These are phyloP conservation scores for Philypnodon macrostomus DNA, from an alignment of 2,797 vertebrate genomes.

Conservation along the genomic window DNA sequence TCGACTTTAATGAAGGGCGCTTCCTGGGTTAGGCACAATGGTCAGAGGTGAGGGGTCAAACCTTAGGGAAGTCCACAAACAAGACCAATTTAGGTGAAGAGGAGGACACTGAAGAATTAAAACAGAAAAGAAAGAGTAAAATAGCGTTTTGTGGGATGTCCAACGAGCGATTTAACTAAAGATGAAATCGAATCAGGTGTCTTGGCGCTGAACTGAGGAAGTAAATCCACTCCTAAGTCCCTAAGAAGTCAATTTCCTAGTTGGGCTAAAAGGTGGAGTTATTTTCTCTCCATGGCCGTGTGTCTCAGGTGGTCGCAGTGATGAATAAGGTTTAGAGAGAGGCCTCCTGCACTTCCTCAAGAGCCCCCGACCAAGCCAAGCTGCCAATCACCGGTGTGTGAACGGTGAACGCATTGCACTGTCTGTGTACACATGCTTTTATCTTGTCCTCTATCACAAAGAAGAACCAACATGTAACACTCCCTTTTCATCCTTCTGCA, in stretches of 20 bases:
- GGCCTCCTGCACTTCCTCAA: constrained; percentile 53
- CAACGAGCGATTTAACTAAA: constrained; percentile 40
- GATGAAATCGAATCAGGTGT: constrained; percentile 61
- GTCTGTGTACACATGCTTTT: constrained; percentile 9
- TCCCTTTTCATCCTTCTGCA: too few relatives aligned
- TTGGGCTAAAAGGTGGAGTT: constrained; percentile 33
- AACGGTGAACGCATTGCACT: constrained; percentile 6
- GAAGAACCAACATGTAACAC: not conserved
- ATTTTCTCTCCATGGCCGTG: constrained; percentile 24
- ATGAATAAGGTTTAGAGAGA: constrained; percentile 59
- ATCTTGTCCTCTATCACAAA: constrained; percentile 27
- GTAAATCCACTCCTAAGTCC: constrained; percentile 59
- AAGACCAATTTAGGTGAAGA: constrained; percentile 45
- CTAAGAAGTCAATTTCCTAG: constrained; percentile 57
- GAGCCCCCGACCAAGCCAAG: constrained; percentile 34
- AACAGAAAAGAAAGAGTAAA: constrained; percentile 16
- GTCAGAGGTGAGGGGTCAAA: constrained; percentile 71
- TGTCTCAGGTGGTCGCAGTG: constrained; percentile 58
- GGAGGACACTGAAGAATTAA: constrained; percentile 34
- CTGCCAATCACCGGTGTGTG: constrained; percentile 44
- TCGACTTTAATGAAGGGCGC: constrained; percentile 69
- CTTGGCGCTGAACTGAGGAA: constrained; percentile 33
- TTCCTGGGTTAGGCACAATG: too few relatives aligned
- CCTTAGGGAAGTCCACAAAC: constrained; percentile 63
- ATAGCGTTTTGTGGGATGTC: constrained; percentile 26